phyloP scores from a whole-genome alignment of 2,113 vertebrate species.

The Monarcha castaneiventris region DNA sequence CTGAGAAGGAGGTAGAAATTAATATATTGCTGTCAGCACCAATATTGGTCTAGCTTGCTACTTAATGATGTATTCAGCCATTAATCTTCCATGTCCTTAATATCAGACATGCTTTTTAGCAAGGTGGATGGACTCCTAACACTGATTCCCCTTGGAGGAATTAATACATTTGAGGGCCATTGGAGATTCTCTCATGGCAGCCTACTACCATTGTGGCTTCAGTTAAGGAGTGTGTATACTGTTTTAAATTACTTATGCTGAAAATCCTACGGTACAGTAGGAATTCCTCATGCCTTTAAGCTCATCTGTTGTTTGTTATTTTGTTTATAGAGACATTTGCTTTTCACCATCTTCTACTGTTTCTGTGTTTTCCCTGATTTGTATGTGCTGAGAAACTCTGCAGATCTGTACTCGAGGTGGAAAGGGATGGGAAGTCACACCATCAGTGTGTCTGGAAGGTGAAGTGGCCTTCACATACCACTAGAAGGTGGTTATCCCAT shows the following conservation, averaged over 20 bases:
- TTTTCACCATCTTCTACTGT: neutral
- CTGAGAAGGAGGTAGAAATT: neutral
- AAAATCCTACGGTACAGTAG: fast-evolving
- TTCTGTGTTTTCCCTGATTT: neutral
- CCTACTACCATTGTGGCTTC: fast-evolving
- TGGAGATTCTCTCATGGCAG: neutral
- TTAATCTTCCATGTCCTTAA: neutral
- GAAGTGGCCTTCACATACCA: conserved; percentile 1
- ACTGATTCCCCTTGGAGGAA: neutral
- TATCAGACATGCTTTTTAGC: neutral
- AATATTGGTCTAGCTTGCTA: neutral
- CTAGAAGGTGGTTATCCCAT: conserved; percentile 51
- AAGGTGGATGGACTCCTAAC: neutral
- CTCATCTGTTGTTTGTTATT: neutral
- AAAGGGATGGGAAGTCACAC: neutral
- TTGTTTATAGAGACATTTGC: neutral
- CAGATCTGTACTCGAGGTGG: neutral
- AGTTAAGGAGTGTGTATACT: neutral
- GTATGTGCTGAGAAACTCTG: neutral
- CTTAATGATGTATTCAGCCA: conserved; percentile 1
- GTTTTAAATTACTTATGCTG: neutral
- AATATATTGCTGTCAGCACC: neutral
- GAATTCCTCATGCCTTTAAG: neutral
- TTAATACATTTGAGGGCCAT: neutral
- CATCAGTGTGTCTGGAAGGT: neutral